A percentile compares a stretch with the other conserved stretches of the same genome.
Evolutionary conservation across 1,140 invertebrate genomes (phyloP).

Genomic region (Frieseomelitta varia): DNA sequence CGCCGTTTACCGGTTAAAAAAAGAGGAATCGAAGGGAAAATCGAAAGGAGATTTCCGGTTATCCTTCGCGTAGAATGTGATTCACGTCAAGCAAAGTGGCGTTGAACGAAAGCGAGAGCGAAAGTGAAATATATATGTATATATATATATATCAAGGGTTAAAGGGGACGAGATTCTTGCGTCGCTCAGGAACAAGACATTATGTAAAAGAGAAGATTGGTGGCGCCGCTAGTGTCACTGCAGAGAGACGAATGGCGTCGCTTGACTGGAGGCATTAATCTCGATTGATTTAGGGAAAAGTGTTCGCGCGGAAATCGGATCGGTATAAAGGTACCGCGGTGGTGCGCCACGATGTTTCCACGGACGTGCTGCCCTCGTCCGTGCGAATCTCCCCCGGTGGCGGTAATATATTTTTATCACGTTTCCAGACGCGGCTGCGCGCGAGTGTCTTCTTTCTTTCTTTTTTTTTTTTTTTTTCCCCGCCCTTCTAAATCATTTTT

Average conservation of each 20-base stretch:
- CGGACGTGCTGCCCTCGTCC: neutral
- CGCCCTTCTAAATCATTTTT: conserved; percentile 51
- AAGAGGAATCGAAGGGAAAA: neutral
- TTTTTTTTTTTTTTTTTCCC: no score
- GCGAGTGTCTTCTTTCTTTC: neutral
- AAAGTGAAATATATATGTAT: neutral
- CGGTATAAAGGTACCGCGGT: neutral
- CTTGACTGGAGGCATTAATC: conserved; percentile 25
- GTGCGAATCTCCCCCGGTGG: neutral
- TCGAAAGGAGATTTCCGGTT: neutral
- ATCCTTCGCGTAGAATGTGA: neutral
- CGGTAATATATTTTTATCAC: conserved; percentile 36
- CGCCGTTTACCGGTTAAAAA: neutral
- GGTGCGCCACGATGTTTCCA: neutral
- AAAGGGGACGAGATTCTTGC: neutral
- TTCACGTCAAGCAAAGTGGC: neutral
- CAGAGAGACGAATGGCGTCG: conserved; percentile 24
- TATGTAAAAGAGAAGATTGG: conserved; percentile 11
- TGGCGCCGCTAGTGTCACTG: neutral
- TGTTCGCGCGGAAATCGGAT: conserved; percentile 36
- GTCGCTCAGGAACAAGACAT: conserved; percentile 35
- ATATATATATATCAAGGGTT: conserved; percentile 3
- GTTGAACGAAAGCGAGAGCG: neutral
- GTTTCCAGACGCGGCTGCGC: neutral
- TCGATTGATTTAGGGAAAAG: conserved; percentile 33